Evolutionary conservation across 2,113 vertebrate species (phyloP).

Genomic region (Poecilia latipinna): DNA sequence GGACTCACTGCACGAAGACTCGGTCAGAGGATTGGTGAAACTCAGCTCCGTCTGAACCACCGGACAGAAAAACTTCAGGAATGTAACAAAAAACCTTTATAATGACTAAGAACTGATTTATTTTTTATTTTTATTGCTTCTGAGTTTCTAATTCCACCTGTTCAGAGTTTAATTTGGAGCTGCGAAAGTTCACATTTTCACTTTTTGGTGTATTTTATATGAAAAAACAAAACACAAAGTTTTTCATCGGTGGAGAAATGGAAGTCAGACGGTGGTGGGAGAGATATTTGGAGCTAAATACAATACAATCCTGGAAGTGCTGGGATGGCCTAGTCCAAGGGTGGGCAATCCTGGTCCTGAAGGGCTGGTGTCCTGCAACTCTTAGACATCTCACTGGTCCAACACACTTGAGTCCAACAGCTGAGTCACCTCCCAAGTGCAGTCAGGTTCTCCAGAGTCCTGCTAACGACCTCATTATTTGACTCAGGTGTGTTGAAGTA

Average conservation of each 20-base stretch:
- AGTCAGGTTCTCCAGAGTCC: too few species aligned
- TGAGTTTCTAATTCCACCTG: background rate
- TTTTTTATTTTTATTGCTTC: too few species aligned
- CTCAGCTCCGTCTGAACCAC: constrained; percentile 89
- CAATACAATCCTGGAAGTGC: background rate
- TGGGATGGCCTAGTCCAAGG: background rate
- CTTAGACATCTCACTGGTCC: too few species aligned
- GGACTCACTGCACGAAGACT: constrained; percentile 93
- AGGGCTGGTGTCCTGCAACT: too few species aligned
- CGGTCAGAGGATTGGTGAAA: constrained; percentile 92
- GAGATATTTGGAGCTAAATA: background rate
- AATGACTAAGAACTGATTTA: too few species aligned
- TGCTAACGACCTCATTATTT: too few species aligned
- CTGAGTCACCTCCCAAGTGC: too few species aligned
- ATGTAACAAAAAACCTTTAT: background rate
- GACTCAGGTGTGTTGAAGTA: too few species aligned
- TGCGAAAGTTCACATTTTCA: background rate
- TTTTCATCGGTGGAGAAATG: too few species aligned
- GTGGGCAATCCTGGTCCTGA: too few species aligned
- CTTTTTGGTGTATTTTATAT: background rate
- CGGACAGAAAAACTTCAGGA: background rate
- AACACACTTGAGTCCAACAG: too few species aligned
- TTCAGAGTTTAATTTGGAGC: background rate
- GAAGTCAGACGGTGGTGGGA: background rate
- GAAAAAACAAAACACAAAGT: too few species aligned